These are phyloP conservation scores for Scaptomyza pallida DNA, from an alignment of 1,140 invertebrate species.

Conservation along the genomic window DNA sequence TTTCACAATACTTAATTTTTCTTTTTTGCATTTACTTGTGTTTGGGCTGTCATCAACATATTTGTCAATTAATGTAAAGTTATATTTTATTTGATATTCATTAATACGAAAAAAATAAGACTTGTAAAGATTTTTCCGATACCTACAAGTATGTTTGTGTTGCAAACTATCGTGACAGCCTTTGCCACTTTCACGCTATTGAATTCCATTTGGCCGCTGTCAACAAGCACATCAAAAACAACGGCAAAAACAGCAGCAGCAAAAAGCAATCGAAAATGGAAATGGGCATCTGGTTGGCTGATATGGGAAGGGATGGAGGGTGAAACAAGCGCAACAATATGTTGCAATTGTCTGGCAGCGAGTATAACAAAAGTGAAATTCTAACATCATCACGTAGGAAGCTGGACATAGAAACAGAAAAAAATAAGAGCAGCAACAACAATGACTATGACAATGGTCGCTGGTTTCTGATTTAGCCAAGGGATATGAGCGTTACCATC, in stretches of 20 bases:
- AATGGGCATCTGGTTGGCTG: slow-evolving; percentile 23
- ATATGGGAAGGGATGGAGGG: background rate
- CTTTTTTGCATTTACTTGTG: too few relatives aligned
- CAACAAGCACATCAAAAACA: slow-evolving; percentile 54
- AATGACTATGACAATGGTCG: slow-evolving; percentile 14
- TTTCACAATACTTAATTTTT: background rate
- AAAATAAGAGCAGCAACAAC: slow-evolving; percentile 16
- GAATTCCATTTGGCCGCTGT: slow-evolving; percentile 51
- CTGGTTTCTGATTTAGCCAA: slow-evolving; percentile 50
- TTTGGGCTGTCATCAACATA: too few relatives aligned
- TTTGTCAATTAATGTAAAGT: too few relatives aligned
- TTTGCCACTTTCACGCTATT: slow-evolving; percentile 25
- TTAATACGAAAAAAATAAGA: too few relatives aligned
- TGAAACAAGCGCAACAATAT: slow-evolving; percentile 60
- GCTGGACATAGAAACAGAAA: slow-evolving; percentile 15
- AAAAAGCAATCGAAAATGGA: slow-evolving; percentile 35
- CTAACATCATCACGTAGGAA: slow-evolving; percentile 63
- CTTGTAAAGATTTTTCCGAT: too few relatives aligned
- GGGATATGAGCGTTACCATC: slow-evolving; percentile 56
- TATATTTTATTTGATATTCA: background rate
- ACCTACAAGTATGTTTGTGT: background rate
- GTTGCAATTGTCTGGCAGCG: slow-evolving; percentile 63
- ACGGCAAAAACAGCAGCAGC: slow-evolving; percentile 26
- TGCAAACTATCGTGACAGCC: slow-evolving; percentile 13
- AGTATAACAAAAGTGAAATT: slow-evolving; percentile 63